Base-by-base conservation (phyloP, 2,888 invertebrate genomes). In the Temnothorax ravouxi region DNA sequence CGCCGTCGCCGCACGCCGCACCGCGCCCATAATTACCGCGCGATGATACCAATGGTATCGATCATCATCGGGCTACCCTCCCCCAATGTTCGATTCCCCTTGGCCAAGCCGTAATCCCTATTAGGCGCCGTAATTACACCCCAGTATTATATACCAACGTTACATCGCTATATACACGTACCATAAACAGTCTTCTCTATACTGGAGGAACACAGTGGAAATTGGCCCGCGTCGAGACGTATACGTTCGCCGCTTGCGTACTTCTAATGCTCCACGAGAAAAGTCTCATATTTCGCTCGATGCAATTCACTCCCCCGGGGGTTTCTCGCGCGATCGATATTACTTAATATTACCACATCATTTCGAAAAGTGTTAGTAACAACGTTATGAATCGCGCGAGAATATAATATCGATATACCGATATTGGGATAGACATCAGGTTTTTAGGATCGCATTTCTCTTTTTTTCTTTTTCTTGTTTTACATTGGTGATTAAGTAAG, bases 11-110 rank as follows among this genome's bases (percentile, higher is more conserved):
- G 67, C 74, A 34, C 83, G 54, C 74, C 41, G 77, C 84, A 83
- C 84, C 88, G 83, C 88, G 87, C 84, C 91, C 92, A 89, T 93
- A 92, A 93, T 94, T 93, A 91, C 92, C 90, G 87, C 86, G 83
- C 90, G 88, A 93, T 91, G 90, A 90, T 91, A 90, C 89, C 91
- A 84, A 91, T 87, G 90, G 86, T 91, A 92, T 92, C 92, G 92
- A 92, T 93, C 91, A 89, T 92, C 87, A 83, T 88, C 85, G 86
- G 86, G 85, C 86, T 84, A 87, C 84, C 59, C 56, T 81, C 86
- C 71, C 67, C 71, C 88, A 75, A 59, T 80, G 84, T 79, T 83
- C 87, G 85, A 88, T 91, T 88, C 84, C 88, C 79, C 84, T 81
- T 76, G 81, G 44, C 77, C 79, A 21, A 71, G 62, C 84, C 44